phyloP scores from a whole-genome alignment of 35 echinoderm and acorn worm species.

The Acanthaster planci region DNA sequence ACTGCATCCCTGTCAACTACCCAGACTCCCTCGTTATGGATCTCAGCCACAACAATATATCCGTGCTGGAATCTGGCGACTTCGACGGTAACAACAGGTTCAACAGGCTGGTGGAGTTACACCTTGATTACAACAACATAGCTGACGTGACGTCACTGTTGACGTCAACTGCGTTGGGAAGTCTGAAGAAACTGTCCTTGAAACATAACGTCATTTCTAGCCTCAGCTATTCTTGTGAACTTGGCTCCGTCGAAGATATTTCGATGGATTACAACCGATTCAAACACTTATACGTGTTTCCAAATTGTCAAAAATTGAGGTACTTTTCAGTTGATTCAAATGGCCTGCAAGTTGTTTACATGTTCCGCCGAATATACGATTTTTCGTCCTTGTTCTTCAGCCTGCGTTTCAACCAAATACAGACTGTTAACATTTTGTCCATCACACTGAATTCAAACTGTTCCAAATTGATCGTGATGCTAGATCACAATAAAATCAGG shows the following conservation, averaged over 20 bases:
- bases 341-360: too few relatives aligned
- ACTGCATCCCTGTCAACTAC: constrained; percentile 26
- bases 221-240: neutral
- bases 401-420: neutral
- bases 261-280: neutral
- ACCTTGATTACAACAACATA: constrained; percentile 26
- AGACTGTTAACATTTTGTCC: too few relatives aligned
- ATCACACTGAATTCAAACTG: too few relatives aligned
- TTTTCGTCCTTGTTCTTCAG: neutral
- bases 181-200: neutral
- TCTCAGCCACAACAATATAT: constrained; percentile 5
- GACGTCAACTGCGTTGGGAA: neutral
- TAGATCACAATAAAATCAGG: too few relatives aligned
- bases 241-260: neutral
- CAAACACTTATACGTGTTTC: neutral
- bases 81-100: neutral
- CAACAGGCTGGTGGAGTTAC: neutral
- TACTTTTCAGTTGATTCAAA: neutral
- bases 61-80: neutral
- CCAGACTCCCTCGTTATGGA: neutral
- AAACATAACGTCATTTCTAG: neutral
- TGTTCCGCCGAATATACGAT: too few relatives aligned
- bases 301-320: neutral
- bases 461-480: too few relatives aligned
- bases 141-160: constrained; percentile 18